Base-by-base conservation (phyloP, 2,113 vertebrate species). In the Diphyllodes magnificus region DNA sequence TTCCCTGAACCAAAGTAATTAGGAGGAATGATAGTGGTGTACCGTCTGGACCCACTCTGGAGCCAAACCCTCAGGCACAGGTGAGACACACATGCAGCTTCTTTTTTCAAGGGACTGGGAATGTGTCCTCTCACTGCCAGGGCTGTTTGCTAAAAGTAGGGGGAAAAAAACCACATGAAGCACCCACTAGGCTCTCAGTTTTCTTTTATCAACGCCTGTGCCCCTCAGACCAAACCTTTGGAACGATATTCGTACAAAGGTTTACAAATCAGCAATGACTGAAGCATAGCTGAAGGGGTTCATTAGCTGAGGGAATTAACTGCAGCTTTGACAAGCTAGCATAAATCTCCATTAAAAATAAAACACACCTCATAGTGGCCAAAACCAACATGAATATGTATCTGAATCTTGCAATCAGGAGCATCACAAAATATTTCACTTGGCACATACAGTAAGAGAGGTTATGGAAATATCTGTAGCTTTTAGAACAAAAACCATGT, bases 391-490 rank as follows among this genome's bases (percentile, higher is more conserved):
- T 71, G 80, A 92, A 88, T 95, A 94, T 88, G 78, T 92, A 88
- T 96, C 92, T 54, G 88, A 95, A 92, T 79, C 95, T 90, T 80
- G 91, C 86, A 93, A 93, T 80, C 93, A 12, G 90, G 94, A 96
- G 93, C 97, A 95, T 94, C 93, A 97, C 96, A 92, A 89, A 95
- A 94, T 87, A 56, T 79, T 93, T 97, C 96, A 97, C 92, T 64
- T 95, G 97, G 95, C 93, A 95, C 93, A 88, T 90, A 88, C 95
- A 77, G 65, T 60, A 91, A 95, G 96, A 98, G 97, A 97, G 96
- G 95, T 97, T 95, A 95, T 90, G 94, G 96, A 97, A 96, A 96
- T 97, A 96, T 72, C 94, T 96, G 93, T 97, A 97, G 98, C 97
- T 97, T 97, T 98, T 97, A 96, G 97, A 96, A 96, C 51, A 79